Base-by-base conservation (phyloP, 2,888 invertebrate genomes). In the Drosophila hamatofila region DNA sequence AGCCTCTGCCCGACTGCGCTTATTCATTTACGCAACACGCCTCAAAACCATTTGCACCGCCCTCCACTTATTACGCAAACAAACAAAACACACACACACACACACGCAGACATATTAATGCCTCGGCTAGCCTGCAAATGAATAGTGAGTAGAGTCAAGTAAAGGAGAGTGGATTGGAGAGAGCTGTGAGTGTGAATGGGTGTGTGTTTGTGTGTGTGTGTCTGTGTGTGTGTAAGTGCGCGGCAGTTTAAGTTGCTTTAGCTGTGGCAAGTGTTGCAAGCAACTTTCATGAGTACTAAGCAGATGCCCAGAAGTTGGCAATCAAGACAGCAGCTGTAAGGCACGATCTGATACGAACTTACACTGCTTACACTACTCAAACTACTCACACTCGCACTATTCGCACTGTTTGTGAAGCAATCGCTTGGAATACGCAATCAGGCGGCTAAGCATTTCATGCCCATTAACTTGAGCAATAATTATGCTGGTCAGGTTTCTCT, bases 1-100 rank as follows among this genome's bases (percentile, higher is more conserved):
- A 57, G 62, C 52, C 58, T 30, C 61, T 51, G 80, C 80, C 71
- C 81, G 72, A 65, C 89, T 75, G 69, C 52, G 69, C 78, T 86
- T 87, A 87, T 88, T 87, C 89, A 87, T 89, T 90, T 90, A 87
- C 87, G 79, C 90, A 78, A 80, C 76, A 85, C 78, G 72, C 72
- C 66, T 49, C 58, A 58, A 57, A 72, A 41, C 68, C 77, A 74
- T 75, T 79, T 60, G 30, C 55, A 23, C 84, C 84, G 67, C 88
- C 85, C 75, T 65, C 77, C 77, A 84, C 89, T 75, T 84, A 89
- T 84, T 77, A 74, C 76, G 68, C 77, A 75, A 64, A 72, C 79
- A 75, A 67, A 73, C 59, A 58, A 48, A 61, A 41, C 41, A 67
- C 30, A 57, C 44, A 54, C n/a, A 35, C 14, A 14, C 18, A 49